Conservation (phyloP, 2,113 vertebrate genomes). For the Hucho hucho region DNA sequence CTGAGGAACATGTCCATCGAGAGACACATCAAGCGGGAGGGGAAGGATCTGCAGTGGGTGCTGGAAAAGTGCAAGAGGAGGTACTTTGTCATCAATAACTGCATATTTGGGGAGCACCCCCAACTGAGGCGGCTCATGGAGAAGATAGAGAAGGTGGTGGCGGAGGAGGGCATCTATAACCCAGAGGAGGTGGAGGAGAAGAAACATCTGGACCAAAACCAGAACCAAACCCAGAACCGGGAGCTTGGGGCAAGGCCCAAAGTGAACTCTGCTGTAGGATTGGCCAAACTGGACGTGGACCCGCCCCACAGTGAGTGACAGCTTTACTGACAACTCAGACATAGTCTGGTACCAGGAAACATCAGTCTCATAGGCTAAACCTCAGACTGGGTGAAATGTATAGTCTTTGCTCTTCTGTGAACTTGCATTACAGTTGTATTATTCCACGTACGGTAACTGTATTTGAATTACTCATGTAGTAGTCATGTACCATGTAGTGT, state of each 20-base stretch:
- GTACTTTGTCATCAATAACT: constrained; percentile 76
- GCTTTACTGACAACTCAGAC: background rate
- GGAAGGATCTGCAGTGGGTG: constrained; percentile 71
- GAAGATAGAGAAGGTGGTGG: constrained; percentile 73
- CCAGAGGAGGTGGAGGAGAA: constrained; percentile 38
- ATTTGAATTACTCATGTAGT: too few species aligned
- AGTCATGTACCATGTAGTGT: too few species aligned
- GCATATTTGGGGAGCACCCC: constrained; percentile 68
- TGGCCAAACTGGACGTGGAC: constrained; percentile 52
- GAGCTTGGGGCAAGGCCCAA: constrained; percentile 71
- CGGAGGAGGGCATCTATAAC: constrained; percentile 63
- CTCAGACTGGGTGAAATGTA: background rate
- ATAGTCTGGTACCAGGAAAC: background rate
- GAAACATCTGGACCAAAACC: constrained; percentile 50
- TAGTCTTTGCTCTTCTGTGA: background rate
- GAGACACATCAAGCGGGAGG: constrained; percentile 75
- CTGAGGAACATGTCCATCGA: constrained; percentile 70
- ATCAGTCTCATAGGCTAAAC: background rate
- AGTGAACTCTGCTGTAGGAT: constrained; percentile 55
- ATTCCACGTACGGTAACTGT: too few species aligned
- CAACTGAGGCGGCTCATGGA: constrained; percentile 68
- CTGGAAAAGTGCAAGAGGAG: constrained; percentile 72
- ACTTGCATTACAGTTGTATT: too few species aligned
- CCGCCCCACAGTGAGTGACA: constrained; percentile 59
- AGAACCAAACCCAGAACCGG: constrained; percentile 39